phyloP scores from a whole-genome alignment of 2,888 invertebrate genomes.

The Cryptocheilus praepositus region DNA sequence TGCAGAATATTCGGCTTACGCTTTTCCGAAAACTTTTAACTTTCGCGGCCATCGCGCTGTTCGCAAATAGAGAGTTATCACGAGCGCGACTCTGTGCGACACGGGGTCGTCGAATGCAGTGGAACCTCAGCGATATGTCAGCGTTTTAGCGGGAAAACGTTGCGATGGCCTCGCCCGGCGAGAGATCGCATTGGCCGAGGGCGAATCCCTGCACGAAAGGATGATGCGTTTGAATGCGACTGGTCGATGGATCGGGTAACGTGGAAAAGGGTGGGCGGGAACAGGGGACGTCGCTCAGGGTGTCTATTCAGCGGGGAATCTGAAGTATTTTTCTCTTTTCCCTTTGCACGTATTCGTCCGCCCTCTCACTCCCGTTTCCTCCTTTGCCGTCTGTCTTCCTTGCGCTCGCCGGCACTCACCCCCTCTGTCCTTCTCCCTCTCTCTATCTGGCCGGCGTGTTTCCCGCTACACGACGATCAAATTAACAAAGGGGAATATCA shows the following conservation, averaged over 20 bases:
- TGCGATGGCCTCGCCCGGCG: constrained; percentile 31
- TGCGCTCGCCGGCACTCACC: constrained; percentile 1
- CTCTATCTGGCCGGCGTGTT: constrained; percentile 9
- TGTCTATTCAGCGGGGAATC: constrained; percentile 50
- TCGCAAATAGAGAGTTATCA: too few species aligned
- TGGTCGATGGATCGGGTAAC: constrained; percentile 1
- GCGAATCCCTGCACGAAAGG: constrained; percentile 21
- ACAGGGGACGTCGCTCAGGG: background rate
- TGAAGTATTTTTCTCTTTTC: constrained; percentile 63
- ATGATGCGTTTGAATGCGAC: constrained; percentile 40
- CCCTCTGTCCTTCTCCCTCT: background rate
- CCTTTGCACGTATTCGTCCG: background rate
- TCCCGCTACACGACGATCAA: constrained; percentile 41
- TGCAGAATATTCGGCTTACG: too few species aligned
- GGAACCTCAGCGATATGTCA: constrained; percentile 52
- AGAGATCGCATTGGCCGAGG: constrained; percentile 14
- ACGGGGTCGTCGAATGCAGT: constrained; percentile 32
- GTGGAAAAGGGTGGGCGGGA: background rate
- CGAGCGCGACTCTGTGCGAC: too few species aligned
- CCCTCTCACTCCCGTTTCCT: too few species aligned
- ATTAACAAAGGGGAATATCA: constrained; percentile 67
- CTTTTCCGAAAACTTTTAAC: too few species aligned
- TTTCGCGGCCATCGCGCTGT: too few species aligned
- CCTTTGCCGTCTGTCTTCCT: constrained; percentile 13
- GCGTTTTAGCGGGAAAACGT: constrained; percentile 45